Base-by-base conservation (phyloP, 2,113 vertebrate genomes). In the Grallaria varia region DNA sequence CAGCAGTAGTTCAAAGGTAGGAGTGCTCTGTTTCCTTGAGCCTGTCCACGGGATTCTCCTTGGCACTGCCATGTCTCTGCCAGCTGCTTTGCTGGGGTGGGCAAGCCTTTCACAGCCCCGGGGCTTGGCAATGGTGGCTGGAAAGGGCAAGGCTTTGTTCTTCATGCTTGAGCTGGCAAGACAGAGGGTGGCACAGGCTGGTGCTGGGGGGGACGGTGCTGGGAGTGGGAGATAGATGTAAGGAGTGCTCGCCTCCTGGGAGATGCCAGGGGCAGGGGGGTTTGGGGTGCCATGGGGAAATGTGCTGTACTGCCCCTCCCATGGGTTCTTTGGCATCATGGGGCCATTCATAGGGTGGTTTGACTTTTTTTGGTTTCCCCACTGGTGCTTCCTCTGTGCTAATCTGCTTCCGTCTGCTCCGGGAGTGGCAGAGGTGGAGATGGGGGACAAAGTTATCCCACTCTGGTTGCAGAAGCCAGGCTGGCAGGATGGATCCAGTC, bases 281-380 rank as follows among this genome's bases (percentile, higher is more conserved):
- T 20, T 88, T 28, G 59, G 76, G 63, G 31, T 66, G 28, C 18
- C 17, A 3, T 0, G 1, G 4, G n/a, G 21, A 17, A 13, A 44
- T 35, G 73, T 3, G 6, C 47, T 55, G 42, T 44, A 8, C 23
- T 18, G 18, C 28, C 33, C 12, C 30, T 66, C n/a, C 19, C 24
- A 0, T 0, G 0, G 20, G 25, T 55, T 42, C 22, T 3, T 2
- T 45, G 80, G 4, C 1, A 2, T 0, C 11, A 31, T 4, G 19
- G 33, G 21, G 60, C 66, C 1, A 4, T 78, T 84, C 0, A 2
- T 11, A 3, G 2, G 1, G 49, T 9, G 35, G 67, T 89, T 84
- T 84, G 37, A n/a, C 23, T 66, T 67, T 33, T 66, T 73, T 66
- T 81, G 18, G 12, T 67, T 87, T 68, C 69, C 44, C 27, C 47